Base-by-base conservation (phyloP, 2,888 invertebrate genomes). In the Scaptomyza polygonia region DNA sequence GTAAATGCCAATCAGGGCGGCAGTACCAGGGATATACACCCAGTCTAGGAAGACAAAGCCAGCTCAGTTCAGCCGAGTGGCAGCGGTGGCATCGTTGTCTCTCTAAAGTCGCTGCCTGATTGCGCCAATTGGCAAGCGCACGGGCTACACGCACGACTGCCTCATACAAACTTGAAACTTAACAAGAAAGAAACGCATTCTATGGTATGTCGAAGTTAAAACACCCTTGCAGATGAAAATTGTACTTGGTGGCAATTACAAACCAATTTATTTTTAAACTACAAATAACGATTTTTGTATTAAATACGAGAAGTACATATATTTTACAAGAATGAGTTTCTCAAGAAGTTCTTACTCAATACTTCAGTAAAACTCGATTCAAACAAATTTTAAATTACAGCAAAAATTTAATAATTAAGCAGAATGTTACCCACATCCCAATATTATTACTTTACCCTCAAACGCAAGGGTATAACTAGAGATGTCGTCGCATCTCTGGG, bases 1-100 rank as follows among this genome's bases (percentile, higher is more conserved):
- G 89, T 90, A 88, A 89, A 90, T 90, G 90, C 88, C 90, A 89
- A 89, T 89, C 89, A 89, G 89, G 83, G 56, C 57, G 59, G 48
- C 53, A 40, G 36, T 16, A 43, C 44, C 77, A 55, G 51, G 49
- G 14, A 25, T 32, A 21, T 18, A 5, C 3, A 18, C 18, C 47
- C 18, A 18, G 11, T 21, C 49, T 34, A 52, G 48, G 21, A 64
- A 77, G 67, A 82, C 80, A 86, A 83, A 76, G 70, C 75, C 70
- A 79, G 75, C 67, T 77, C 67, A 72, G 77, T 73, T 66, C 67
- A 64, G 40, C 47, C 29, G 59, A 65, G 42, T 55, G 36, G 58
- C 42, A 54, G 30, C 14, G 39, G 14, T 59, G 54, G 57, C 45
- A 51, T 49, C 56, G 65, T 55, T 51, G 61, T 51, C 40, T 39